Base-by-base conservation (phyloP, 30 jellyfish, hydroid and myxozoan species). In the Hydractinia symbiolongicarpus region DNA sequence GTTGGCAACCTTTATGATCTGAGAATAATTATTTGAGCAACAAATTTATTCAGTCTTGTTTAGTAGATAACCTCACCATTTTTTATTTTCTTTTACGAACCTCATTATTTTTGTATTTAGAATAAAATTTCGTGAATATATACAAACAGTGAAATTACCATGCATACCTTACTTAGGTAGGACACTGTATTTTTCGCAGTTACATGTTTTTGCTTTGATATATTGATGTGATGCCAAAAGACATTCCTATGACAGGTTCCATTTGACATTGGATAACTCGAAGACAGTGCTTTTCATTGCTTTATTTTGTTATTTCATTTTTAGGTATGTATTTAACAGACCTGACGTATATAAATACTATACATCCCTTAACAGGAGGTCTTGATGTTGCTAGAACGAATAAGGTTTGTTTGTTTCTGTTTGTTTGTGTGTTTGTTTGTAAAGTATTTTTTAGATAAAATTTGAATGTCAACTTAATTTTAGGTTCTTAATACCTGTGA, bases 271-370 rank as follows among this genome's bases (percentile, higher is more conserved):
- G 69, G 15, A 13, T 11, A 11, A 11, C 15, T 58, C 15, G 1
- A 58, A 16, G 17, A 58, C 17, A 16, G 19, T 58, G 0, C 17
- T 58, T 16, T 3, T 11, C 69, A 44, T 0, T 7, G 1, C 40
- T 7, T 13, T n/a, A n/a, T 6, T 64, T 2, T 7, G 8, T 51
- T 0, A n/a, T 64, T 64, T 13, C 66, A 40, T 66, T 55, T 30
- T 21, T 66, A 89, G 97, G 97, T 20, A 89, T 89, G 97, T 89
- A 89, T 57, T 89, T 89, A 81, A 89, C 97, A 8, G 97, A 89
- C 70, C 68, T 89, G 83, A 89, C 97, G 19, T 89, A 89, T 76
- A 89, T 89, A 67, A 89, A 89, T 73, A 89, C 97, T 6, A 83
- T 89, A 16, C 97, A 89, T 82, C 97, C 97, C 6, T 55, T 74